phyloP scores from a whole-genome alignment of 2,113 vertebrate genomes.

The Sphyrna mokarran region DNA sequence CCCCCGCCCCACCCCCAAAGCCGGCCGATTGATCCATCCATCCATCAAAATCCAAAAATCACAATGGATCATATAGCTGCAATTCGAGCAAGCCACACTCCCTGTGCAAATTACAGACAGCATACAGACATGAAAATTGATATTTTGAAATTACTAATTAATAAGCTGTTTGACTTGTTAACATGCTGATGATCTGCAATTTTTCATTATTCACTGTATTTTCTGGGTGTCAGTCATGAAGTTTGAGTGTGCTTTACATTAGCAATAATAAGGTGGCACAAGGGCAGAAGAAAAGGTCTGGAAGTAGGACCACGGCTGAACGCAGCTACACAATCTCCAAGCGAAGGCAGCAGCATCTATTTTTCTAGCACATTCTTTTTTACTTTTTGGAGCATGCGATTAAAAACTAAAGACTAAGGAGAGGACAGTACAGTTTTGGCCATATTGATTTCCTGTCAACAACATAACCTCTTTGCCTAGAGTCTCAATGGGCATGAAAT shows the following conservation, averaged over 20 bases:
- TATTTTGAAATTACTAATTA: neutral
- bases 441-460: no score
- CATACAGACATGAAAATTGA: neutral
- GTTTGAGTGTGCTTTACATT: no score
- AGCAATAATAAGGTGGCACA: neutral
- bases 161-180: neutral
- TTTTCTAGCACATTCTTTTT: neutral
- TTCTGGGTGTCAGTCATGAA: neutral
- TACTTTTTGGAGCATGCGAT: neutral
- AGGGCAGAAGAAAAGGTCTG: no score
- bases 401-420: neutral
- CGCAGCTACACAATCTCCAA: neutral
- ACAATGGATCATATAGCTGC: neutral
- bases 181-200: neutral
- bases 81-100: neutral
- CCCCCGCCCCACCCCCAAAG: no score
- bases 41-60: no score
- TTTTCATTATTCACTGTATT: neutral
- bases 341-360: neutral
- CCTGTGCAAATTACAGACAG: no score
- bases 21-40: no score
- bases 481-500: no score
- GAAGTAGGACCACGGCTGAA: neutral
- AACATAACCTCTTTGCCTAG: no score
- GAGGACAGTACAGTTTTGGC: neutral